A percentile compares a stretch with the other conserved stretches of the same genome.
Evolutionary conservation across 1,140 invertebrate genomes (phyloP).

Genomic region (Bathynomus jamesi): DNA sequence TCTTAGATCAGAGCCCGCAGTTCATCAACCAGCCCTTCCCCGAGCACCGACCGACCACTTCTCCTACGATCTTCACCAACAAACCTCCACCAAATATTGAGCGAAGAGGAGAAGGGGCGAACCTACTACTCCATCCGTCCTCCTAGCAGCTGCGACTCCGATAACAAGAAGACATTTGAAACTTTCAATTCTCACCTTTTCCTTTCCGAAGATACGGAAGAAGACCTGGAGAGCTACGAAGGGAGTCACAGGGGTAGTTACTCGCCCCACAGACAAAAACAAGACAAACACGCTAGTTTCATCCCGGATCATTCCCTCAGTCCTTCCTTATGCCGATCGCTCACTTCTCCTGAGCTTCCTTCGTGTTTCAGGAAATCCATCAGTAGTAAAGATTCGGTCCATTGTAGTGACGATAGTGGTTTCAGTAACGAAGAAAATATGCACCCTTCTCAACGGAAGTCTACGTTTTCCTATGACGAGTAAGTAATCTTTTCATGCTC

Average conservation of each 20-base stretch:
- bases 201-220: background rate
- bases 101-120: background rate
- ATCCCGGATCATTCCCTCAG: background rate
- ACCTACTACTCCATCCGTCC: background rate
- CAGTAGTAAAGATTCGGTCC: background rate
- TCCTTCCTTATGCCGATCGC: background rate
- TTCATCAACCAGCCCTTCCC: background rate
- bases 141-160: background rate
- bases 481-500: background rate
- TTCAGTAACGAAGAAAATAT: background rate
- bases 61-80: background rate
- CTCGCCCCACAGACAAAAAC: background rate
- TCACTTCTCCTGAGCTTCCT: background rate
- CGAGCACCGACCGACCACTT: background rate
- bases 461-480: background rate
- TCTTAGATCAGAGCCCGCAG: background rate
- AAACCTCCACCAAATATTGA: background rate
- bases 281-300: background rate
- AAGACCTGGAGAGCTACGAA: background rate
- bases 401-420: background rate
- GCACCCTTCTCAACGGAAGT: background rate
- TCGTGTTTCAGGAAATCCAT: background rate
- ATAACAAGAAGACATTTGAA: background rate
- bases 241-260: background rate
- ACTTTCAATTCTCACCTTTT: background rate